Evolutionary conservation across 2,113 vertebrate species (phyloP).

Genomic region (Dipodomys merriami): DNA sequence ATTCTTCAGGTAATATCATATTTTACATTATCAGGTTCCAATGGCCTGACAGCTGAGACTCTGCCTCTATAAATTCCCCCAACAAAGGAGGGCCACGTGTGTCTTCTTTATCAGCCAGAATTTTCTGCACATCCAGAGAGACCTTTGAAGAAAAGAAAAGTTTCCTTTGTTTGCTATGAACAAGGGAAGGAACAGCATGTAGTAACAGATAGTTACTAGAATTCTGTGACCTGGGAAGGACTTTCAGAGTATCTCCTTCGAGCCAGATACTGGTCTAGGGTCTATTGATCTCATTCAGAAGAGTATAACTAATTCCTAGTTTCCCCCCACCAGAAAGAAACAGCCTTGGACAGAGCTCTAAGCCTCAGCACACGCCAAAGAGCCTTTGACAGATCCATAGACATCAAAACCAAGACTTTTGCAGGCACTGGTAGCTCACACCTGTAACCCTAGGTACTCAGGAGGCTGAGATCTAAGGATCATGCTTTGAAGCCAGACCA

Average conservation of each 20-base stretch:
- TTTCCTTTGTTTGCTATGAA: neutral
- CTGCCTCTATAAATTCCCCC: constrained; percentile 10
- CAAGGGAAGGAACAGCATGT: neutral
- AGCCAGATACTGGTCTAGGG: neutral
- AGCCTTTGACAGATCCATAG: neutral
- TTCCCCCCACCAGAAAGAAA: neutral
- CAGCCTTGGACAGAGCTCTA: neutral
- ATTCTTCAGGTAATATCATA: neutral
- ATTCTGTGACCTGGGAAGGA: neutral
- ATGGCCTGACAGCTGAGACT: neutral
- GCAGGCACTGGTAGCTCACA: too few species aligned
- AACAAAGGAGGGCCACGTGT: neutral
- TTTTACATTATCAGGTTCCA: neutral
- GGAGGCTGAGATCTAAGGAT: too few species aligned
- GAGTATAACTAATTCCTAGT: neutral
- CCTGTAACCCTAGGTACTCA: too few species aligned
- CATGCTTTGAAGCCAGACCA: too few species aligned
- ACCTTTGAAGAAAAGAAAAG: constrained; percentile 18
- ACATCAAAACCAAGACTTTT: neutral
- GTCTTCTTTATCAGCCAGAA: neutral
- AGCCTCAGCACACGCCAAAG: neutral
- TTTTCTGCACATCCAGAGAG: neutral
- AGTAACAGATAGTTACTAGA: neutral
- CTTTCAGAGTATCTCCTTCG: neutral
- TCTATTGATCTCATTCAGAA: neutral